These are phyloP conservation scores for Cossypha dichroa DNA, from an alignment of 2,797 vertebrate species.

Conservation along the genomic window DNA sequence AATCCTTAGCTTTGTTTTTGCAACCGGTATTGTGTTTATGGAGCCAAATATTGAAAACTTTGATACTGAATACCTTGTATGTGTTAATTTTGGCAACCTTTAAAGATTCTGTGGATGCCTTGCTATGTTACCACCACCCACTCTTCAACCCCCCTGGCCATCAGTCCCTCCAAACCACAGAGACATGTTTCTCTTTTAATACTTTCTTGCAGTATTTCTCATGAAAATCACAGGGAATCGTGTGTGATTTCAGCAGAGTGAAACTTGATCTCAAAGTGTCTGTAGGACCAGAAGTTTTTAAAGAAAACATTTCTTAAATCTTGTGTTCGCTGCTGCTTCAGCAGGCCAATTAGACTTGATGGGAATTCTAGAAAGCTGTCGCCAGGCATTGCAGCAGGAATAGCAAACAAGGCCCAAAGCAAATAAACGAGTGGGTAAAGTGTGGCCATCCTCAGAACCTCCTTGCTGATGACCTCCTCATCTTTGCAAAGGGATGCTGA, in stretches of 20 bases:
- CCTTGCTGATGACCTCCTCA: constrained; percentile 71
- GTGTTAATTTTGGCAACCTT: constrained; percentile 94
- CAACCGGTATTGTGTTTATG: constrained; percentile 91
- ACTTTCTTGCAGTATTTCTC: constrained; percentile 74
- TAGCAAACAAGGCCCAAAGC: constrained; percentile 87
- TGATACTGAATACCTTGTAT: constrained; percentile 94
- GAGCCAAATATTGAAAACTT: constrained; percentile 95
- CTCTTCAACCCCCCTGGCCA: constrained; percentile 77
- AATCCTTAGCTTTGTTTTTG: constrained; percentile 89
- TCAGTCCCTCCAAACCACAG: constrained; percentile 80
- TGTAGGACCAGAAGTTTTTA: constrained; percentile 88
- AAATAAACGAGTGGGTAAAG: constrained; percentile 84
- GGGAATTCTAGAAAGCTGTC: constrained; percentile 83
- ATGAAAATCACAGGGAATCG: constrained; percentile 80
- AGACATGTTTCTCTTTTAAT: constrained; percentile 76
- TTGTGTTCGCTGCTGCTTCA: constrained; percentile 77
- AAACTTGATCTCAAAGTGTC: constrained; percentile 87
- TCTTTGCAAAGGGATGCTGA: constrained; percentile 53
- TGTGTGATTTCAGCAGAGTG: constrained; percentile 86
- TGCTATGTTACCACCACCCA: constrained; percentile 83
- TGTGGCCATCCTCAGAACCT: constrained; percentile 71
- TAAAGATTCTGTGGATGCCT: constrained; percentile 90
- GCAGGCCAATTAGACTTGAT: constrained; percentile 78
- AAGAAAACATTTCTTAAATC: constrained; percentile 91
- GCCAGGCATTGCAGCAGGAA: constrained; percentile 83